phyloP scores from a whole-genome alignment of 1,140 invertebrate species.

The Platorchestia sp. region DNA sequence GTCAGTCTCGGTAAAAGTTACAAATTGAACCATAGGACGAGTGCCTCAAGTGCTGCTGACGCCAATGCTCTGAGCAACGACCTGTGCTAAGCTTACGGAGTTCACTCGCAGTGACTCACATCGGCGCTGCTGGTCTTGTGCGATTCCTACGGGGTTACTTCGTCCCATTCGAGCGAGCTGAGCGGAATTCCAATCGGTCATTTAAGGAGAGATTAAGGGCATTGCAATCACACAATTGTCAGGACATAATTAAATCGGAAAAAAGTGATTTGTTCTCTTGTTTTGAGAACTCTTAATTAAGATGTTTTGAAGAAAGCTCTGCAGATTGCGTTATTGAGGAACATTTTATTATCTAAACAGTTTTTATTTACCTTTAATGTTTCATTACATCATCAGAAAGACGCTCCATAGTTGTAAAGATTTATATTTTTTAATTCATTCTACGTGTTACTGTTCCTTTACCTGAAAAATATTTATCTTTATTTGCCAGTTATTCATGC shows the following conservation, averaged over 20 bases:
- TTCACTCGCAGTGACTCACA: neutral
- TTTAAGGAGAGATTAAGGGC: constrained; percentile 35
- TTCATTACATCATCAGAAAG: neutral
- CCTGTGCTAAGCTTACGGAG: neutral
- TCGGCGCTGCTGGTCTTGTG: neutral
- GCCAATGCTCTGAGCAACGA: neutral
- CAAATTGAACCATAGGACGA: constrained; percentile 44
- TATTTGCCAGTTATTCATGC: neutral
- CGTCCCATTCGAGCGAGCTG: neutral
- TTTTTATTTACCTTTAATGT: neutral
- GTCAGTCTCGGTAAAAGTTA: constrained; percentile 45
- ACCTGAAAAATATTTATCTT: neutral
- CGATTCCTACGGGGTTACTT: constrained; percentile 6
- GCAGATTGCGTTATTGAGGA: neutral
- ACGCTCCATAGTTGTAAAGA: neutral
- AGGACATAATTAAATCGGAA: constrained; percentile 49
- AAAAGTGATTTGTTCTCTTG: neutral
- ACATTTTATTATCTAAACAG: neutral
- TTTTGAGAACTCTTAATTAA: constrained; percentile 12
- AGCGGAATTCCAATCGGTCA: constrained; percentile 20
- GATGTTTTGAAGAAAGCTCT: constrained; percentile 19
- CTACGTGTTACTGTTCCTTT: neutral
- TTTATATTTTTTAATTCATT: neutral
- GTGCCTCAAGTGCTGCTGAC: constrained; percentile 18
- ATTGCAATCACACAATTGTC: constrained; percentile 10